A percentile compares a stretch with the other conserved stretches of the same genome.
These are phyloP conservation scores for Clamator glandarius DNA, from an alignment of 2,797 vertebrate species.

Conservation along the genomic window DNA sequence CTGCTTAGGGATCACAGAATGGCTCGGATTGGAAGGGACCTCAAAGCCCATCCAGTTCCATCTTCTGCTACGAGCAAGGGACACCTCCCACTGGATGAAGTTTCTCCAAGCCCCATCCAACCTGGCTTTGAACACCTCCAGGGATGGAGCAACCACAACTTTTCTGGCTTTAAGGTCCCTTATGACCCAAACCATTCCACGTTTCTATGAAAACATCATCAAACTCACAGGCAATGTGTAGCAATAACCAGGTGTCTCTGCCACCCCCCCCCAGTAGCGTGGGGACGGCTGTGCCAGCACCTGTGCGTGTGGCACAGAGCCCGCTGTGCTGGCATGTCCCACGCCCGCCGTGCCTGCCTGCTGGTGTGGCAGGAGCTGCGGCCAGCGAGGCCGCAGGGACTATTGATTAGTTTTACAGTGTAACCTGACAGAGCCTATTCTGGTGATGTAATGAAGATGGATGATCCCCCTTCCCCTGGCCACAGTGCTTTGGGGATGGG, in stretches of 20 bases:
- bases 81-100: too few relatives aligned
- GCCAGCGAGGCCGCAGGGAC: slow-evolving; percentile 50
- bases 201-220: neutral
- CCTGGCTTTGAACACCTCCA: too few relatives aligned
- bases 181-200: too few relatives aligned
- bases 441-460: slow-evolving; percentile 79
- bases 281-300: neutral
- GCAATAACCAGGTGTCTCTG: rapidly evolving
- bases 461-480: slow-evolving; percentile 72
- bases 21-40: too few relatives aligned
- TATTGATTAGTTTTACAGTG: slow-evolving; percentile 76
- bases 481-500: slow-evolving; percentile 39
- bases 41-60: too few relatives aligned
- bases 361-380: neutral
- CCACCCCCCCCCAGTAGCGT: rapidly evolving
- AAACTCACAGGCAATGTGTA: neutral
- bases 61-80: too few relatives aligned
- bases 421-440: slow-evolving; percentile 73
- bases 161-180: too few relatives aligned
- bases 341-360: neutral
- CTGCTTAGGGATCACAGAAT: neutral
- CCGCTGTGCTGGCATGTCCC: neutral
- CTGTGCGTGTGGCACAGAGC: neutral
- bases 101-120: too few relatives aligned
- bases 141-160: too few relatives aligned